Evolutionary conservation across 2,113 vertebrate genomes (phyloP).

Genomic region (Alethe castanea): DNA sequence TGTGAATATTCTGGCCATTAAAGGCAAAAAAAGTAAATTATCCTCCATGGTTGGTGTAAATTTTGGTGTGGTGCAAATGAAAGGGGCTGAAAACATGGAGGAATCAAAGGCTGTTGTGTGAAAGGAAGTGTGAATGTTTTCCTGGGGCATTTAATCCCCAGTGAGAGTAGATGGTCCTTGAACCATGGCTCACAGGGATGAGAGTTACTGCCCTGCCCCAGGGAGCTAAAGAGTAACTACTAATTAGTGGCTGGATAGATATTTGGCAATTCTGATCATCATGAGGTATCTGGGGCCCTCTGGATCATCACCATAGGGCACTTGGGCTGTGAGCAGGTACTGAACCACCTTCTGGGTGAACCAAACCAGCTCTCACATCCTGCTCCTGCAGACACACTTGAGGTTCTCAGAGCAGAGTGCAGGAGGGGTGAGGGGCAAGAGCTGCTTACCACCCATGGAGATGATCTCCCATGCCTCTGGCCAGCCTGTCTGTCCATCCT

Average conservation of each 20-base stretch:
- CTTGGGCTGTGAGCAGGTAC: not conserved
- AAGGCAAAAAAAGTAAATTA: not conserved
- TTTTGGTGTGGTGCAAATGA: not conserved
- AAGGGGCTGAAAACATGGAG: not conserved
- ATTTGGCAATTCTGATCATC: not conserved
- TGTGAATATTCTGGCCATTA: not conserved
- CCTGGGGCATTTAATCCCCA: not conserved
- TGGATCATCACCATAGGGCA: rapidly evolving
- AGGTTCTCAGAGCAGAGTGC: rapidly evolving
- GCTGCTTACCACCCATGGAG: not conserved
- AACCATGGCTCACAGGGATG: not conserved
- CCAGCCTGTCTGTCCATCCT: not conserved
- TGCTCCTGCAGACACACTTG: not conserved
- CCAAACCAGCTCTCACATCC: not conserved
- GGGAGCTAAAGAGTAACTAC: not conserved
- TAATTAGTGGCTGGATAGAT: not conserved
- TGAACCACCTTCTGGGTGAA: not conserved
- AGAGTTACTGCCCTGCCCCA: not conserved
- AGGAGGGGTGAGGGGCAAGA: not conserved
- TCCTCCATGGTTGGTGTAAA: not conserved
- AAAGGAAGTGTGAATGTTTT: not conserved
- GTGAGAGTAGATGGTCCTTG: not conserved
- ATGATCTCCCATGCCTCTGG: not conserved
- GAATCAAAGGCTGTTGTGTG: not conserved
- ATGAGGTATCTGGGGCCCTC: not conserved